Base-by-base conservation (phyloP, 2,888 invertebrate genomes). In the Rhamnusium bicolor region DNA sequence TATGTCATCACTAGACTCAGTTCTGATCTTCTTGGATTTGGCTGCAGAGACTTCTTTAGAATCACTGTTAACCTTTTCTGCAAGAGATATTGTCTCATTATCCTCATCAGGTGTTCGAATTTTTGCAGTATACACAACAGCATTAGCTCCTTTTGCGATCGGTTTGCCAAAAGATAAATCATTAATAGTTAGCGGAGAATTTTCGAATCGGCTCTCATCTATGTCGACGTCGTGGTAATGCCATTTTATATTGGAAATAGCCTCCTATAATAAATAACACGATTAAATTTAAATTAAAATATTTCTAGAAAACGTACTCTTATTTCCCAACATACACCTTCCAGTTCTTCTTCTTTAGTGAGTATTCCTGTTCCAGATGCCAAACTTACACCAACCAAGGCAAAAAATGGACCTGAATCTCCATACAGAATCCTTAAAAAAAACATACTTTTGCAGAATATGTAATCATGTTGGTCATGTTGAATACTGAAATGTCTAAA, bases 81-180 rank as follows among this genome's bases (percentile, higher is more conserved):
- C 14, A 0, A 29, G 29, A 7, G 61, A 10, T 56, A 66, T 61
- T 29, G 16, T 10, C 51, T 67, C 16, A 8, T 67, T 40, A 46
- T 40, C 53, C 70, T 74, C 60, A 69, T 75, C 76, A 71, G 76
- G 70, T 80, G 81, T 77, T 90, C 91, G 67, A 63, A 91, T 88
- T 70, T 90, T 90, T 0, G 94, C 94, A 2, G 93, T 91, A 86
- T 95, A 95, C 0, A 96, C 95, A 27, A 94, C 95, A 24, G 94
- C 95, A 78, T 93, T 94, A 84, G 94, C 93, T 14, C 96, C 96
- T 86, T 95, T 94, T 5, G 93, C 94, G 79, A 96, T 93, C 1
- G 92, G 90, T 46, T 92, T 90, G 0, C 94, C 95, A 78, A 95
- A 90, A 71, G 91, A 90, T 72, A 95, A 89, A 82, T 93, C 90